A percentile compares a stretch with the other conserved stretches of the same genome.
phyloP scores from a whole-genome alignment of 2,797 vertebrate species.

The Hirundo rustica region DNA sequence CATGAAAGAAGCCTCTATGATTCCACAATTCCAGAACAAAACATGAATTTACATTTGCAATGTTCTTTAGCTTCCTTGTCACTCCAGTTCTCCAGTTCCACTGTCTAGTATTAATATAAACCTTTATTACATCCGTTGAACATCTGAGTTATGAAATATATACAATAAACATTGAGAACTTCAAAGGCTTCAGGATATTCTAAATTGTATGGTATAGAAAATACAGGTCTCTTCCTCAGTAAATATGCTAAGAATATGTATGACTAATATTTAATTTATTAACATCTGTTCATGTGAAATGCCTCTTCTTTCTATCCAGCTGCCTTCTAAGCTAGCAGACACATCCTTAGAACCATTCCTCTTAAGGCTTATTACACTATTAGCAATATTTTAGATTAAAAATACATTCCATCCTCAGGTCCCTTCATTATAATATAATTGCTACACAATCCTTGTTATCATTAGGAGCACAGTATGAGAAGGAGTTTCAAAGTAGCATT shows the following conservation, averaged over 20 bases:
- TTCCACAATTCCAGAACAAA: neutral
- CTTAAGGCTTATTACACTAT: neutral
- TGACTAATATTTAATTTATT: neutral
- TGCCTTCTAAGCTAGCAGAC: neutral
- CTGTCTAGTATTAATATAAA: neutral
- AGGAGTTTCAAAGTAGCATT: neutral
- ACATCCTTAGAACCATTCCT: neutral
- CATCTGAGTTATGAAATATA: neutral
- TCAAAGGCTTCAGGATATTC: neutral
- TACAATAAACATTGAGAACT: neutral
- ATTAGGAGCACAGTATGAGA: neutral
- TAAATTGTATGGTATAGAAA: neutral
- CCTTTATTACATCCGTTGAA: neutral
- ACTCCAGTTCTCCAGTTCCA: neutral
- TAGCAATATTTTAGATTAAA: conserved; percentile 18
- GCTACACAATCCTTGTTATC: neutral
- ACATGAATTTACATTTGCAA: neutral
- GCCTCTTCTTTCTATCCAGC: neutral
- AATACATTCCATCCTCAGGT: neutral
- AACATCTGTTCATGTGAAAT: neutral
- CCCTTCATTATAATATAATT: neutral
- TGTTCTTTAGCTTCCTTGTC: neutral
- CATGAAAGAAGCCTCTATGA: neutral
- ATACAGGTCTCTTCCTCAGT: neutral
- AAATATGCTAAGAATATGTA: neutral